Evolutionary conservation across 2,797 vertebrate species (phyloP).

Genomic region (Danio tinwini): DNA sequence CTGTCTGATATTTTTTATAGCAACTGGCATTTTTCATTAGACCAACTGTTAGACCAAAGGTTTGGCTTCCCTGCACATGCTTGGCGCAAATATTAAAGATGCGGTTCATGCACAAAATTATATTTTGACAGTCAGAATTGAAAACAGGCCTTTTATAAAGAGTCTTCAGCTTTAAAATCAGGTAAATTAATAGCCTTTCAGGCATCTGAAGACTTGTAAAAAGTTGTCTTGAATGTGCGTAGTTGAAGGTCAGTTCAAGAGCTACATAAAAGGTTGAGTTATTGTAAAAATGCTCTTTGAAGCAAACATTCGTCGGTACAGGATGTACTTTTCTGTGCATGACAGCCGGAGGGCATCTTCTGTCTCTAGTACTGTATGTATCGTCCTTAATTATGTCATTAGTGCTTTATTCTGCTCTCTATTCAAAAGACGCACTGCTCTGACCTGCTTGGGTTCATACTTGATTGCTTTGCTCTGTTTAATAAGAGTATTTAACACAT

Average conservation of each 20-base stretch:
- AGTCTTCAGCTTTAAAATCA: not conserved
- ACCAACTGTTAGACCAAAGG: too few relatives aligned
- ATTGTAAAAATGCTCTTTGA: constrained; percentile 10
- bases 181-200: not conserved
- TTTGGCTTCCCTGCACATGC: not conserved
- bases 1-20: constrained; percentile 12
- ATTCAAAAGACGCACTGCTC: not conserved
- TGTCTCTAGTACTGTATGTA: not conserved
- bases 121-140: not conserved
- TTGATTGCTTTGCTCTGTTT: not conserved
- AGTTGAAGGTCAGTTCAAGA: not conserved
- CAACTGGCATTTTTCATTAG: not conserved
- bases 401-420: constrained; percentile 2
- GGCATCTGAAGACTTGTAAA: not conserved
- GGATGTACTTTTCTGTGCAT: not conserved
- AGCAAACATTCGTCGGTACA: not conserved
- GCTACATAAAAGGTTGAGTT: not conserved
- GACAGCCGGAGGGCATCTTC: constrained; percentile 1
- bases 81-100: not conserved
- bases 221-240: not conserved
- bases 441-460: not conserved
- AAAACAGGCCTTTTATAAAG: not conserved
- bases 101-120: not conserved
- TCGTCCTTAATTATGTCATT: constrained; percentile 15
- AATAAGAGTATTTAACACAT: not conserved